Conservation (phyloP, 2,113 vertebrate species). For the Cygnus buccinator region DNA sequence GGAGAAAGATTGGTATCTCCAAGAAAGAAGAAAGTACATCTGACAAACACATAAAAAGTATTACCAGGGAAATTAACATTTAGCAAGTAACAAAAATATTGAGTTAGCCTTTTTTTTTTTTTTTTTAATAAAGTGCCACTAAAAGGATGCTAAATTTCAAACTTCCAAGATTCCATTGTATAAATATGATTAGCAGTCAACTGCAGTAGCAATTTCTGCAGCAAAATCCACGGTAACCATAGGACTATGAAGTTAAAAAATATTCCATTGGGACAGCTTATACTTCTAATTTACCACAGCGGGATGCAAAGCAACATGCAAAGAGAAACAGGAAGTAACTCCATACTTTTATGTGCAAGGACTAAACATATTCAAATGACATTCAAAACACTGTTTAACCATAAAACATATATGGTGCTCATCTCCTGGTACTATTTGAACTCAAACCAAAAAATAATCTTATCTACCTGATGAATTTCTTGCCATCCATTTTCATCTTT, state of each 20-base stretch:
- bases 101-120: neutral
- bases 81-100: neutral
- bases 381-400: neutral
- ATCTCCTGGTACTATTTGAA: neutral
- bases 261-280: neutral
- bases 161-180: neutral
- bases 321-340: neutral
- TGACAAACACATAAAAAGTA: neutral
- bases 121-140: neutral
- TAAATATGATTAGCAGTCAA: neutral
- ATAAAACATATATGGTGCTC: fast-evolving
- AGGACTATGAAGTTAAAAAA: neutral
- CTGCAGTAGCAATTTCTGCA: neutral
- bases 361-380: neutral
- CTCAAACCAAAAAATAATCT: neutral
- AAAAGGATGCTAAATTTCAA: neutral
- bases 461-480: conserved; percentile 92
- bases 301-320: neutral
- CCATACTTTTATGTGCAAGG: neutral
- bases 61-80: neutral
- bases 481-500: conserved; percentile 97
- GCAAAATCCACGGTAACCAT: neutral
- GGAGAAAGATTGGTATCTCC: neutral
- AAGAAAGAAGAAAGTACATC: neutral
- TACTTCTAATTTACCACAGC: neutral